Base-by-base conservation (phyloP, 2,888 invertebrate genomes). In the Spisula subtruncata region DNA sequence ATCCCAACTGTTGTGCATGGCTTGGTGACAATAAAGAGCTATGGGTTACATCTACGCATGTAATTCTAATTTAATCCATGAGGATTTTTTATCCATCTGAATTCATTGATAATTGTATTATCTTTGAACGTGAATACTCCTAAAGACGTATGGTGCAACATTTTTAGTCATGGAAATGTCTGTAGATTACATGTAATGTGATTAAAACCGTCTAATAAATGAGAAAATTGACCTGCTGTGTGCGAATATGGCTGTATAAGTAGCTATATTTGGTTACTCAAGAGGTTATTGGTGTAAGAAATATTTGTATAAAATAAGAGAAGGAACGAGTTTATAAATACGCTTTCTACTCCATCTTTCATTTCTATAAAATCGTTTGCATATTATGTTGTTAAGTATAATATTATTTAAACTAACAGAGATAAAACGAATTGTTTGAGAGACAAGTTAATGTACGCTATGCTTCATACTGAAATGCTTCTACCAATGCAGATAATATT, bases 31-130 rank as follows among this genome's bases (percentile, higher is more conserved):
- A n/a, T n/a, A n/a, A n/a, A n/a, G n/a, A n/a, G n/a, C 12, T 60
- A 60, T 60, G 18, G 1, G 60, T 60, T 60, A n/a, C n/a, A n/a
- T 8, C 60, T n/a, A 20, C 60, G n/a, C 18, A 60, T n/a, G 1
- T 20, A 60, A 60, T 60, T 60, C n/a, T 18, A 60, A n/a, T 20
- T n/a, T 60, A 60, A 60, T 60, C 60, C 60, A 60, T n/a, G n/a
- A 60, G n/a, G 60, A 48, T 20, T 60, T 60, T 60, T 60, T 60
- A 60, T 10, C 5, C 60, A 60, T n/a, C 60, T 60, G n/a, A 60
- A 8, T 60, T n/a, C n/a, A 60, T n/a, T 8, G n/a, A 8, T n/a
- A 60, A 60, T 60, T 60, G 60, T 20, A 60, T 60, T 60, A 60
- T n/a, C n/a, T 60, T 6, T 60, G 20, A 60, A 0, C 1, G n/a